These are phyloP conservation scores for Lepus townsendii DNA, from an alignment of 2,797 vertebrate species.

Conservation along the genomic window DNA sequence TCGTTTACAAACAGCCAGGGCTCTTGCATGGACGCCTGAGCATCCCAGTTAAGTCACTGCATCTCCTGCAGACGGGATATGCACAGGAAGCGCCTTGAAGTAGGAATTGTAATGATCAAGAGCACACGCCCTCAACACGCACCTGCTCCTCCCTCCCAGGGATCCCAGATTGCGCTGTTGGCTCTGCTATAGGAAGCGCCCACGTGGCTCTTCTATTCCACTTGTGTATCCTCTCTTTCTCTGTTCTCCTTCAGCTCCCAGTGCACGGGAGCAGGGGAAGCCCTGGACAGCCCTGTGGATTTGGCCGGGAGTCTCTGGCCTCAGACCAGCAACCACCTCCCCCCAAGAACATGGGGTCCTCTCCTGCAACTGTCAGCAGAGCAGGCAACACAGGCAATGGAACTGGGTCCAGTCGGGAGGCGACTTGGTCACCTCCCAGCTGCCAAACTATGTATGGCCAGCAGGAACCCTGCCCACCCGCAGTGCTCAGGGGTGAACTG, in stretches of 20 bases:
- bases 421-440: too few species aligned
- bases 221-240: background rate
- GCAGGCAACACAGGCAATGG: too few species aligned
- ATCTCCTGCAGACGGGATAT: background rate
- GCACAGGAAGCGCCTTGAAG: conserved; percentile 8
- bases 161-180: fast-evolving
- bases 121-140: background rate
- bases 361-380: background rate
- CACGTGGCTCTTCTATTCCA: background rate
- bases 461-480: too few species aligned
- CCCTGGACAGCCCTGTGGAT: too few species aligned
- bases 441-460: background rate
- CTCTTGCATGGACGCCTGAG: background rate
- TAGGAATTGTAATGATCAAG: background rate
- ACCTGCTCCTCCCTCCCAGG: too few species aligned
- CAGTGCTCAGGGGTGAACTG: background rate
- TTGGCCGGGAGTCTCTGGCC: too few species aligned
- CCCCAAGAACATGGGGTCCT: background rate
- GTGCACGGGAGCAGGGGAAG: too few species aligned
- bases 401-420: too few species aligned
- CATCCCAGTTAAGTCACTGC: background rate
- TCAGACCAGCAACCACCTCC: background rate
- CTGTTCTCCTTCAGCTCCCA: background rate
- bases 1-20: background rate
- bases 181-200: background rate